Evolutionary conservation across 1,140 invertebrate genomes (phyloP), one percentile per base, ranked within the genome.

Genomic region (Telenomus remus): DNA sequence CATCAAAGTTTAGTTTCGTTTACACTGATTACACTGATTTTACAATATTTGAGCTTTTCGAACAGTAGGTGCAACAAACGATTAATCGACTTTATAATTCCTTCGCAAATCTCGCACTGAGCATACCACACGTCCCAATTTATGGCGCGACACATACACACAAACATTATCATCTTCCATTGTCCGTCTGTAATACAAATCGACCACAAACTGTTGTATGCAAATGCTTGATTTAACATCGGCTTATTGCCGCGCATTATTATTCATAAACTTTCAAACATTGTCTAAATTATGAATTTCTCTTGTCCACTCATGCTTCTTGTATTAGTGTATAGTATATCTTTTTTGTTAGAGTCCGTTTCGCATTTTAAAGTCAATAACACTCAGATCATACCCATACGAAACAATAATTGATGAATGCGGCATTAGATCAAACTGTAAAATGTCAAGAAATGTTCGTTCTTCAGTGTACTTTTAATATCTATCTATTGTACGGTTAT

Each of bases 141-240:
- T 75, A 75, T 68, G 71, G 46, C 56, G 46, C 63, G 51, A 75
- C 72, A 47, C 48, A 69, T 69, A 53, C 54, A 68, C 47, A 48
- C 53, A 42, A 68, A 59, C 72, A 75, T 74, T 74, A 74, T 49
- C 72, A 69, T 75, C 59, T 57, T 63, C 57, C 48, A 75, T 75
- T 75, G 72, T 75, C 64, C 72, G 59, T 69, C 59, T 63, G 72
- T 64, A 69, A 69, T 75, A 75, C 72, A 75, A 75, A 75, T 75
- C 72, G 47, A 64, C 72, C 59, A 57, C 72, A 66, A 64, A 68
- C 72, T 69, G 72, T 59, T 69, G 48, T 69, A 75, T 75, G 72
- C 57, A 68, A 75, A 75, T 69, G 53, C 72, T 64, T 69, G 72
- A 75, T 69, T 74, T 75, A 75, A 59, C 72, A 63, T 69, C 57